These are phyloP conservation scores for Aplidium turbinatum DNA, from an alignment of 23 tunicate species.

Conservation along the genomic window DNA sequence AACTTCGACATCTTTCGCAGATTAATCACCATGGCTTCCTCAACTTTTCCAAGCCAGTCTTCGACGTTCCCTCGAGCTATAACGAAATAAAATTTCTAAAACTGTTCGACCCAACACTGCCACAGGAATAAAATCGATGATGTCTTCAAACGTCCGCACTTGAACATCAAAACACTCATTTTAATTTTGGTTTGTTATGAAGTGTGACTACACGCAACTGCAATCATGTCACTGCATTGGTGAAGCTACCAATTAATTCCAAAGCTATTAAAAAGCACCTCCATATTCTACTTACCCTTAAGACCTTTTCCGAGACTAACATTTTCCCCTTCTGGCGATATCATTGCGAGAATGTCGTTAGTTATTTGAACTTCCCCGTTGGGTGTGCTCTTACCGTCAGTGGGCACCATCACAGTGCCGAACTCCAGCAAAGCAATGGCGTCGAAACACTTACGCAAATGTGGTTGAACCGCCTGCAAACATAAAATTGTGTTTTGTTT, in stretches of 20 bases:
- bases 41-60: slow-evolving; percentile 99
- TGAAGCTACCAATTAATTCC: too few species aligned
- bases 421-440: slow-evolving; percentile 96
- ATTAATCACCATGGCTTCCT: slow-evolving; percentile 98
- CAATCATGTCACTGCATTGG: too few species aligned
- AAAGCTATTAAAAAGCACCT: not conserved
- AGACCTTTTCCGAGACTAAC: slow-evolving; percentile 97
- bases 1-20: slow-evolving; percentile 87
- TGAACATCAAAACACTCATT: not conserved
- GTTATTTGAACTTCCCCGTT: slow-evolving; percentile 88
- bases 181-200: too few species aligned
- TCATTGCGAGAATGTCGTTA: slow-evolving; percentile 97
- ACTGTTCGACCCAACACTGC: not conserved
- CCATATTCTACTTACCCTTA: slow-evolving; percentile 60
- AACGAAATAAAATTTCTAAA: too few species aligned
- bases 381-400: slow-evolving; percentile 88
- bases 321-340: slow-evolving; percentile 94
- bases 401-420: slow-evolving; percentile 67
- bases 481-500: too few species aligned
- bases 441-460: slow-evolving; percentile 98
- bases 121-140: not conserved
- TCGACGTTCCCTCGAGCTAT: slow-evolving; percentile 99
- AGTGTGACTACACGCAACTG: not conserved
- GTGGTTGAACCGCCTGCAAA: slow-evolving; percentile 94
- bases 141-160: not conserved